phyloP scores from a whole-genome alignment of 2,113 vertebrate genomes.

The Kryptolebias marmoratus region DNA sequence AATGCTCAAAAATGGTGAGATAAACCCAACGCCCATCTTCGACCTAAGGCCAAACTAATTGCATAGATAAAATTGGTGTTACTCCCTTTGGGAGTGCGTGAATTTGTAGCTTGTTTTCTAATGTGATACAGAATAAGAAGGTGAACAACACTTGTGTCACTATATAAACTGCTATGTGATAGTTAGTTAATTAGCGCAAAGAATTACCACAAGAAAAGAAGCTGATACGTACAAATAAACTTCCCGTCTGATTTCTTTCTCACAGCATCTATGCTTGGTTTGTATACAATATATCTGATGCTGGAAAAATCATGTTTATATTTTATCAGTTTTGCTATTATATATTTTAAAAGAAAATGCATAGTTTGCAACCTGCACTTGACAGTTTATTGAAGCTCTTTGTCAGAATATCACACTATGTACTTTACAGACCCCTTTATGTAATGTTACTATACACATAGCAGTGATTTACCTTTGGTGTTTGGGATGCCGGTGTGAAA shows the following conservation, averaged over 20 bases:
- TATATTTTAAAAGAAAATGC: no score
- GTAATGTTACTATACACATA: background rate
- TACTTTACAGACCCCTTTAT: background rate
- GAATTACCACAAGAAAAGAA: no score
- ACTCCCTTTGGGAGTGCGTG: background rate
- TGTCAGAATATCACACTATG: background rate
- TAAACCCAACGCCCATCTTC: background rate
- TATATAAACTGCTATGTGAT: no score
- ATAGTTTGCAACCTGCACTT: background rate
- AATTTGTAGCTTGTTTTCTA: background rate
- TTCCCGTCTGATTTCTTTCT: no score
- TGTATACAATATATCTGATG: no score
- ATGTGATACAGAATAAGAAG: no score
- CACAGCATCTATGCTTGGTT: no score
- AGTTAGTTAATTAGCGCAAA: no score
- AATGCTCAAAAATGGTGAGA: background rate
- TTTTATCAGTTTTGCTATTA: no score
- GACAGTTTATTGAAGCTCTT: background rate
- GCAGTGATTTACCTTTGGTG: slow-evolving; percentile 80
- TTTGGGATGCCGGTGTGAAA: slow-evolving; percentile 83
- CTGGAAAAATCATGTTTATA: no score
- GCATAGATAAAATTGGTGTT: background rate
- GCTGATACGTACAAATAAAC: no score
- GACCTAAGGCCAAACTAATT: background rate
- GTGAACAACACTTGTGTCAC: background rate